Evolutionary conservation across 1,140 invertebrate species (phyloP).

Genomic region (Anastrepha ludens): DNA sequence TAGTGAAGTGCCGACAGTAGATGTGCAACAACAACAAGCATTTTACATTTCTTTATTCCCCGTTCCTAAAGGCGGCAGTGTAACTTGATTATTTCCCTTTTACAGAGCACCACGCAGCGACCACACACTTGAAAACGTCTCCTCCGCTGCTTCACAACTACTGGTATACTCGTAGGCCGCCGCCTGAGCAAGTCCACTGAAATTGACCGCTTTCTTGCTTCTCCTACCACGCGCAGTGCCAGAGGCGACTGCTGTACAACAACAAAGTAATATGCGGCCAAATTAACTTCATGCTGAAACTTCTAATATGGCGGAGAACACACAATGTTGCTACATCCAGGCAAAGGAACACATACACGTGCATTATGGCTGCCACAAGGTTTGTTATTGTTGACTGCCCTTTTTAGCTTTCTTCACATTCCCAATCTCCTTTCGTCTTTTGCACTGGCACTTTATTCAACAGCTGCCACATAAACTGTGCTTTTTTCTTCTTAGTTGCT

Average conservation of each 20-base stretch:
- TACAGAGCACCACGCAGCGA: not conserved
- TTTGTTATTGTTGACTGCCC: constrained; percentile 3
- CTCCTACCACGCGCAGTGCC: not conserved
- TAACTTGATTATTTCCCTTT: constrained; percentile 14
- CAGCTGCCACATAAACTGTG: constrained; percentile 43
- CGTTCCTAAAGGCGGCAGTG: constrained; percentile 29
- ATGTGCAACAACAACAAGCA: not conserved
- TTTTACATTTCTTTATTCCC: not conserved
- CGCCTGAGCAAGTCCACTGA: not conserved
- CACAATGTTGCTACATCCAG: constrained; percentile 40
- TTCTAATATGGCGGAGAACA: constrained; percentile 6
- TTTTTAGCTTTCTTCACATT: constrained; percentile 36
- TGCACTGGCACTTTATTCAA: not conserved
- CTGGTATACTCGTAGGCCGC: too few relatives aligned
- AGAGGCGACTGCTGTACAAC: not conserved
- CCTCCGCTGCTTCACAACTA: not conserved
- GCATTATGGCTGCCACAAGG: not conserved
- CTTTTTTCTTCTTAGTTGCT: constrained; percentile 9
- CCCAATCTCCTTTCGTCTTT: not conserved
- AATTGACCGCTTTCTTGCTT: not conserved
- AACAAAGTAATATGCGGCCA: constrained; percentile 1
- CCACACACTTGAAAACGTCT: constrained; percentile 26
- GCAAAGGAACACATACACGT: not conserved
- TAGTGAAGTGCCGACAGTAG: not conserved
- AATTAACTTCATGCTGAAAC: constrained; percentile 46